phyloP scores from a whole-genome alignment of 2,888 invertebrate genomes.

The Xylocampa areola region DNA sequence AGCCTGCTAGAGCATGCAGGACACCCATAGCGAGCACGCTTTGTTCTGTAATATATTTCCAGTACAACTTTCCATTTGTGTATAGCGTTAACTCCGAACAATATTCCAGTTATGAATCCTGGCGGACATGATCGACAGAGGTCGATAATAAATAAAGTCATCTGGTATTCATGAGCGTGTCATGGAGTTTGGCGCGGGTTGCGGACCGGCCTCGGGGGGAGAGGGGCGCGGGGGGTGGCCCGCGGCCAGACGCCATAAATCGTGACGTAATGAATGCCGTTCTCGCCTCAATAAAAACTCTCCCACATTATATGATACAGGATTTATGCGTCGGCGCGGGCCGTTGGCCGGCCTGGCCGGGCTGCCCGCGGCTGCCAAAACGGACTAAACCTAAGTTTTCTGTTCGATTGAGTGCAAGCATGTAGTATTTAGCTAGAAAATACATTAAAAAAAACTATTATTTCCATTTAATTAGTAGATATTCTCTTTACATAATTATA shows the following conservation, averaged over 20 bases:
- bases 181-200: conserved; percentile 21
- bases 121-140: conserved; percentile 35
- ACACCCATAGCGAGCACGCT: background rate
- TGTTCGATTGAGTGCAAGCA: too few species aligned
- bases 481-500: too few species aligned
- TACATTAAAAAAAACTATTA: too few species aligned
- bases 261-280: conserved; percentile 73
- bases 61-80: background rate
- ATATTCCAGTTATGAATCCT: conserved; percentile 19
- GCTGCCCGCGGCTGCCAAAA: background rate
- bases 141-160: conserved; percentile 45
- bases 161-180: conserved; percentile 59
- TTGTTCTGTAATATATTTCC: background rate
- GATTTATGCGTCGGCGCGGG: conserved; percentile 57
- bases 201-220: background rate
- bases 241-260: conserved; percentile 61
- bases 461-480: too few species aligned
- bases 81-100: background rate
- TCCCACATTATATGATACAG: conserved; percentile 70
- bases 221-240: background rate
- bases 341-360: background rate
- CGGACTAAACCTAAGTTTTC: background rate
- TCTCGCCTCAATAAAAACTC: conserved; percentile 75
- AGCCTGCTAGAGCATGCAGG: background rate
- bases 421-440: too few species aligned